phyloP scores from a whole-genome alignment of 2,797 vertebrate genomes.

The Cynodonichthys magdalenae region DNA sequence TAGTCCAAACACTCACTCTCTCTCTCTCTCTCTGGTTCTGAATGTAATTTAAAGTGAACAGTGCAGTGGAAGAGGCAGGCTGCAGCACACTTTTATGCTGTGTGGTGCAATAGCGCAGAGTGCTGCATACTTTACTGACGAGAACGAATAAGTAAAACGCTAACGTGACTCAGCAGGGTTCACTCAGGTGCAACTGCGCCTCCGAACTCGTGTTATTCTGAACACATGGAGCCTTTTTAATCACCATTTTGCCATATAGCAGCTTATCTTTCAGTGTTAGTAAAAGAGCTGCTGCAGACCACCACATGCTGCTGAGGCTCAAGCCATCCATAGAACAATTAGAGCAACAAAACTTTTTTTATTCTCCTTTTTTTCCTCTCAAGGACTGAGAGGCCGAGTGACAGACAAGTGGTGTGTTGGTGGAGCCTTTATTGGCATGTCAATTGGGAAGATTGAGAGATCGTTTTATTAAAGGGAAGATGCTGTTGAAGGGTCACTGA shows the following conservation, averaged over 20 bases:
- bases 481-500: conserved; percentile 30
- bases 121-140: conserved; percentile 11
- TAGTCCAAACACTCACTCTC: conserved; percentile 23
- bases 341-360: conserved; percentile 64
- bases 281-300: conserved; percentile 50
- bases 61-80: conserved; percentile 35
- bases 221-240: conserved; percentile 40
- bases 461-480: conserved; percentile 39
- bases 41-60: conserved; percentile 46
- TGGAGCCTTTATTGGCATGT: conserved; percentile 22
- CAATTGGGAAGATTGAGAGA: conserved; percentile 12
- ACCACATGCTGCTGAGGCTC: conserved; percentile 51
- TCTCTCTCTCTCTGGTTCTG: conserved; percentile 25
- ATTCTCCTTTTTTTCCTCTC: no score
- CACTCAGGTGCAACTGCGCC: conserved; percentile 10
- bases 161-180: conserved; percentile 17
- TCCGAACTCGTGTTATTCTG: not conserved
- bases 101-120: conserved; percentile 29
- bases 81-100: conserved; percentile 24
- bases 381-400: conserved; percentile 53
- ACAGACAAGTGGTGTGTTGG: conserved; percentile 70
- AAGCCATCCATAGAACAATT: conserved; percentile 74
- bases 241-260: conserved; percentile 48
- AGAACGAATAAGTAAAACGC: conserved; percentile 8
- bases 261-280: conserved; percentile 66